Evolutionary conservation across 35 echinoderm and acorn worm genomes (phyloP), one percentile per base, ranked within the genome.

Genomic region (Holothuria glaberrima): DNA sequence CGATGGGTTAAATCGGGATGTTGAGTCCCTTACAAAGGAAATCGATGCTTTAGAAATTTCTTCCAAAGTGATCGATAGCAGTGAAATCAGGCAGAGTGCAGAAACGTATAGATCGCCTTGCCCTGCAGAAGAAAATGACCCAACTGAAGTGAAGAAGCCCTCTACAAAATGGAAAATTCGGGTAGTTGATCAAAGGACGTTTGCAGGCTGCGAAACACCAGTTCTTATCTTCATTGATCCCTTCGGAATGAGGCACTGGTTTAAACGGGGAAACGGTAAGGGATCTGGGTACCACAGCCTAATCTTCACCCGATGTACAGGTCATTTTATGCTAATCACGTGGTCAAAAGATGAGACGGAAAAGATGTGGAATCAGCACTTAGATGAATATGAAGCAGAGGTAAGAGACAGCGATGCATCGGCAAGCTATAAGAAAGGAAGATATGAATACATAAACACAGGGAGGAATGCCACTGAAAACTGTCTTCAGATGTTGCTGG

Each of bases 241-340:
- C n/a, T 83, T 83, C 30, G 79, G 56, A 24, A 83, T 83, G 79
- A 45, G 79, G 4, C 22, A 83, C 41, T 83, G 79, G 79, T 83
- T 83, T 33, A 44, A 46, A 10, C 48, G 79, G 29, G 79, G 79
- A 58, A 48, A 83, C 29, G 79, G 79, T 52, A 83, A 16, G 25
- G 79, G 79, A 6, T 83, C 79, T 12, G 79, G 79, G 52, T 83
- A 83, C 20, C 79, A 83, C 58, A 83, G 79, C 26, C 79, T 83
- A 20, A 83, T 83, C 79, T 83, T 83, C n/a, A 83, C 79, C 20
- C n/a, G 79, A 57, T 83, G 79, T 0, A 83, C 79, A 30, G 79
- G 79, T 33, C 79, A 83, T 26, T 83, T 83, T 59, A 83, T 83
- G 9, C 56, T 83, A 34, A 34, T 83, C 19, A 83, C 79, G 10